Base-by-base conservation (phyloP, 2,113 vertebrate genomes). In the Epinephelus lanceolatus region DNA sequence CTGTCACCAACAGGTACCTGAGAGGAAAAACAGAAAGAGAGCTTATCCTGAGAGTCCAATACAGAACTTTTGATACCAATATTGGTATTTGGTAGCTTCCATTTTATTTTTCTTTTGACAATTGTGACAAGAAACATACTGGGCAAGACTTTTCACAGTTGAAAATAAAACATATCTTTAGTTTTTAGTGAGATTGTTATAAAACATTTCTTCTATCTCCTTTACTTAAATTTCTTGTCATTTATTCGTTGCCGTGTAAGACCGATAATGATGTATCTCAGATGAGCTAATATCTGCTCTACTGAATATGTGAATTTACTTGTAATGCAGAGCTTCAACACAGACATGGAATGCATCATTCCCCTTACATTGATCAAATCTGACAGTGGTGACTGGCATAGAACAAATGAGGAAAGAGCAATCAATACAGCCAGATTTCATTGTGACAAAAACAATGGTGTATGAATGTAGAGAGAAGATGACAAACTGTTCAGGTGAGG, bases 1-100 rank as follows among this genome's bases (percentile, higher is more conserved):
- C 96, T 0, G 98, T 98, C 81, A 95, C 97, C 92, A 99, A 79
- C 89, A 99, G 95, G 84, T 96, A 84, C 81, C 98, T 99, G 78
- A 37, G 17, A 56, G 23, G 0, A 3, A 53, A 30, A 42, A 19
- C 47, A 53, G 73, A 71, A 47, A 71, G 56, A 72, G 86, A 33
- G 3, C 9, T 17, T 51, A 18, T 9, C 6, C 2, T 53, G 4
- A 3, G 6, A 27, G 21, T n/a, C 15, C 19, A 33, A 11, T 11
- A 10, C 9, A 45, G 42, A 11, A 1, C 33, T 37, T 37, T 3
- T 10, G 40, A 42, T 42, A 42, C 8, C 25, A 30, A 30, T 17
- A 30, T 15, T 57, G 12, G 12, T 57, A 59, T 27, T 6, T 59
- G 0, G 1, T 25, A 9, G 27, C 27, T 45, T 45, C 2, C 42